Percentiles rank a stretch among this genome's conserved stretches.
These are phyloP conservation scores for Pachypeltis micranthus DNA, from an alignment of 1,140 invertebrate genomes.

Conservation along the genomic window DNA sequence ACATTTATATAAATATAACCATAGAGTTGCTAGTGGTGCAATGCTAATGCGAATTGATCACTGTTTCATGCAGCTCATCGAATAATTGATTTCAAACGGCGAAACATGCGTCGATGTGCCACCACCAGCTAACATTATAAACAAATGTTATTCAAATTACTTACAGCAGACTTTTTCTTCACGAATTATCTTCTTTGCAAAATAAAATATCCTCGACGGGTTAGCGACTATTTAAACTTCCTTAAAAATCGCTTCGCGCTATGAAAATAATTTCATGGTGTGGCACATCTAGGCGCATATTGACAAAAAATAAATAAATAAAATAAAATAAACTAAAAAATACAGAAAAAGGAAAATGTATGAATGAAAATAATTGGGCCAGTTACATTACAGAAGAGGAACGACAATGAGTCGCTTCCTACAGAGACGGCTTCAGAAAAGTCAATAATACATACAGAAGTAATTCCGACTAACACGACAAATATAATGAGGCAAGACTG, in stretches of 20 bases:
- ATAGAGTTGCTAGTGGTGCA: neutral
- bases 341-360: too few relatives aligned
- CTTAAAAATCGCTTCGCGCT: neutral
- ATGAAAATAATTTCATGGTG: neutral
- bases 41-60: neutral
- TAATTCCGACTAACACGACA: too few relatives aligned
- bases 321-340: too few relatives aligned
- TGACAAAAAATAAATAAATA: neutral
- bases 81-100: neutral
- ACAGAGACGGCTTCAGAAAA: too few relatives aligned
- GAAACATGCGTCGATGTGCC: constrained; percentile 2
- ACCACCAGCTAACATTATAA: neutral
- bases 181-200: neutral
- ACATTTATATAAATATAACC: too few relatives aligned
- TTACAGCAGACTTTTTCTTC: neutral
- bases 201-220: neutral
- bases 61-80: neutral
- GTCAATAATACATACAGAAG: too few relatives aligned
- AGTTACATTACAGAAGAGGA: too few relatives aligned
- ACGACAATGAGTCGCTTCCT: too few relatives aligned
- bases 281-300: neutral
- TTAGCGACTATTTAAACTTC: too few relatives aligned
- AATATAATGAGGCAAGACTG: too few relatives aligned
- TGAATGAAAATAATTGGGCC: too few relatives aligned
- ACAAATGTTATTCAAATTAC: neutral